Percentiles rank a stretch among this genome's conserved stretches.
Conservation (phyloP, 1,140 invertebrate species). For the Papilio glaucus region DNA sequence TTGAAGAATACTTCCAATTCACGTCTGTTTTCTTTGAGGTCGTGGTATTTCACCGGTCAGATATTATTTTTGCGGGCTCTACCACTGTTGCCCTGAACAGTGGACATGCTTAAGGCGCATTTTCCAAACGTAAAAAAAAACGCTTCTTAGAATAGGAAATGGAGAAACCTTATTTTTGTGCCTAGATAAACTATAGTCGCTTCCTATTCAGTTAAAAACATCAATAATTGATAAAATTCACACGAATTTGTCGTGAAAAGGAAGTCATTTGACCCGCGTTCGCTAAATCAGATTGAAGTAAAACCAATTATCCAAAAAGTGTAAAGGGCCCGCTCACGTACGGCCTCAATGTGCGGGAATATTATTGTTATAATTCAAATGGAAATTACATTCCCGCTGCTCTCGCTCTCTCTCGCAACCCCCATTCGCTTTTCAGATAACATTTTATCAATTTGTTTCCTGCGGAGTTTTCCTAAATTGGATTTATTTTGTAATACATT, state of each 20-base stretch:
- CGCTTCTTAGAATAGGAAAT: no score
- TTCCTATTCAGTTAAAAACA: no score
- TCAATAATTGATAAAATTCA: background rate
- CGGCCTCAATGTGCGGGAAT: background rate
- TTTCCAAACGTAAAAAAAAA: no score
- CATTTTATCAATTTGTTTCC: slow-evolving; percentile 23
- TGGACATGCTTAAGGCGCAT: no score
- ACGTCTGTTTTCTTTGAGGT: no score
- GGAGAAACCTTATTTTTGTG: no score
- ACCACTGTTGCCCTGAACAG: no score
- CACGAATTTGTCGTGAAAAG: background rate
- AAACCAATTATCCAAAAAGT: background rate
- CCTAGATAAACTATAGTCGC: no score
- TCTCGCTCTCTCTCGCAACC: background rate
- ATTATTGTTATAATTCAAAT: slow-evolving; percentile 24
- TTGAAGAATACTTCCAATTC: no score
- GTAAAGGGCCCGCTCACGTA: background rate
- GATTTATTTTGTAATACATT: slow-evolving; percentile 19
- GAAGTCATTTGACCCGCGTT: background rate
- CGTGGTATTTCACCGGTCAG: no score
- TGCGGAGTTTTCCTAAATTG: slow-evolving; percentile 3
- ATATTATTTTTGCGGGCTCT: no score
- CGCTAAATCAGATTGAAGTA: background rate
- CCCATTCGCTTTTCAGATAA: slow-evolving; percentile 20
- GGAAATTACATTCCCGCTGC: slow-evolving; percentile 18